Conservation (phyloP, 1,140 invertebrate genomes). For the Scaptomyza montana region DNA sequence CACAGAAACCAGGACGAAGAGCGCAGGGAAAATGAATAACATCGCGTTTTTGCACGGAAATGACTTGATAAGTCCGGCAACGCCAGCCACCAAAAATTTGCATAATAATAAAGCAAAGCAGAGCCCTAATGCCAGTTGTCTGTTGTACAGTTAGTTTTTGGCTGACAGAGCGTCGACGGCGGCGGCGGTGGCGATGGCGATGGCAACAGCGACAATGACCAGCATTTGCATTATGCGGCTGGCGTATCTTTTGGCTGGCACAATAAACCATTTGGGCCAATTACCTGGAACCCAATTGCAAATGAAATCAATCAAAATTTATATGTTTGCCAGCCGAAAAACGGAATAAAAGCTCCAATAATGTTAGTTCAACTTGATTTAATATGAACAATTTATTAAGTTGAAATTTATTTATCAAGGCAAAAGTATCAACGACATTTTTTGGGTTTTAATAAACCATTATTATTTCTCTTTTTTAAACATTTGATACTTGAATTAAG, state of each 20-base stretch:
- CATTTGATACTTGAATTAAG: background rate
- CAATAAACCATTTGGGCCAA: slow-evolving; percentile 58
- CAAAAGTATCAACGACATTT: too few relatives aligned
- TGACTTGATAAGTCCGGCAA: slow-evolving; percentile 74
- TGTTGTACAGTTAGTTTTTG: background rate
- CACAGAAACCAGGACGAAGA: background rate
- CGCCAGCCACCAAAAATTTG: slow-evolving; percentile 59
- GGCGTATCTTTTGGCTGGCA: slow-evolving; percentile 26
- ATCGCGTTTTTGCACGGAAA: slow-evolving; percentile 72
- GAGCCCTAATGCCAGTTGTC: slow-evolving; percentile 15
- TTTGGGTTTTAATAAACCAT: too few relatives aligned
- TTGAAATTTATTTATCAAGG: slow-evolving; percentile 46
- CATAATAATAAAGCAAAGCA: slow-evolving; percentile 73
- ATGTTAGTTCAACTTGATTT: slow-evolving; percentile 10
- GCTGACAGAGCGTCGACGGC: too few relatives aligned
- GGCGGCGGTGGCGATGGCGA: too few relatives aligned
- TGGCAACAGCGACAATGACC: slow-evolving; percentile 19
- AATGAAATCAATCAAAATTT: slow-evolving; percentile 69
- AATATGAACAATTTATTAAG: slow-evolving; percentile 57
- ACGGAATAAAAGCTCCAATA: slow-evolving; percentile 21
- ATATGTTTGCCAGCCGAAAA: slow-evolving; percentile 14
- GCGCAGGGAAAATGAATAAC: background rate
- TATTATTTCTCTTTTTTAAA: too few relatives aligned
- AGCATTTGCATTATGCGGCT: slow-evolving; percentile 59
- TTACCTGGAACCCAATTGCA: slow-evolving; percentile 45